A percentile compares a stretch with the other conserved stretches of the same genome.
Evolutionary conservation across 2,888 invertebrate species (phyloP).

Genomic region (Xestoiulus laeticollis): DNA sequence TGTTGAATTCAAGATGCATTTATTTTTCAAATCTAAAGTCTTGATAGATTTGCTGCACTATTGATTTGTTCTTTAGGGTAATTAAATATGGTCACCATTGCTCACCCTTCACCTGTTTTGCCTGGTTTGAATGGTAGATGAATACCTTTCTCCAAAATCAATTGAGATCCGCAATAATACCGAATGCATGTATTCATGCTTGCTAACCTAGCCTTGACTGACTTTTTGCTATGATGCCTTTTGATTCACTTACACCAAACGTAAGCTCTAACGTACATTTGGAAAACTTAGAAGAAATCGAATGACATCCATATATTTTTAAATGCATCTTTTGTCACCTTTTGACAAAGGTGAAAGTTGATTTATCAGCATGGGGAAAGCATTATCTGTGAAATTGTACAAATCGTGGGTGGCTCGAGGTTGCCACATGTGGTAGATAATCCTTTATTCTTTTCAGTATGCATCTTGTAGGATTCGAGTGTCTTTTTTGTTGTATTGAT

Average conservation of each 20-base stretch:
- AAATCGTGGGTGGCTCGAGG: conserved; percentile 45
- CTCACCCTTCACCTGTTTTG: neutral
- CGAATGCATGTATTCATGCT: conserved; percentile 13
- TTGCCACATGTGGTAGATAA: neutral
- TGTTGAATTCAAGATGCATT: too few species aligned
- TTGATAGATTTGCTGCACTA: neutral
- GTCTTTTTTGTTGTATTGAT: conserved; percentile 11
- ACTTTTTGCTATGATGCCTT: conserved; percentile 19
- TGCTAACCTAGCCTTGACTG: conserved; percentile 24
- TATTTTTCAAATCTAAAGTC: neutral
- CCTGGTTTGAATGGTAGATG: neutral
- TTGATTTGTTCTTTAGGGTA: neutral
- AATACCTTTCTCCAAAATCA: neutral
- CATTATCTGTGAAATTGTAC: neutral
- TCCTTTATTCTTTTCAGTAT: neutral
- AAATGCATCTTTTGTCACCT: conserved; percentile 20
- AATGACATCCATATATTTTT: conserved; percentile 30
- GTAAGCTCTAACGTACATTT: neutral
- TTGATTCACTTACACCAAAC: neutral
- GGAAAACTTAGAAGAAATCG: conserved; percentile 8
- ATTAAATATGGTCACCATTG: neutral
- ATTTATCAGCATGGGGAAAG: neutral
- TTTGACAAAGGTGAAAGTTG: neutral
- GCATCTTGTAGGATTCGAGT: conserved; percentile 30
- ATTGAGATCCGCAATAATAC: conserved; percentile 6